Conservation (phyloP, 1,140 invertebrate genomes). For the Saccostrea echinata region DNA sequence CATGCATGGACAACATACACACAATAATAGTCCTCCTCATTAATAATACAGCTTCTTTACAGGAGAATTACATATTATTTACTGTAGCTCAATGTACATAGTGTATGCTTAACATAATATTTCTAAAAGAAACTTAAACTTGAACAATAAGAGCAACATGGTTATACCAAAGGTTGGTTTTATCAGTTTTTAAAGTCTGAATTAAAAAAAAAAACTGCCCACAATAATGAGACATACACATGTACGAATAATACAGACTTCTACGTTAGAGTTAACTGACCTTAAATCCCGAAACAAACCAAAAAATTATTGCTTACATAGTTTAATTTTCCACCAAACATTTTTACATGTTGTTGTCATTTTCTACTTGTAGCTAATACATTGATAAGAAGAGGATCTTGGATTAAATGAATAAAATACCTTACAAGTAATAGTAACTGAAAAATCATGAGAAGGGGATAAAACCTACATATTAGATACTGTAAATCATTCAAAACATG, state of each 20-base stretch:
- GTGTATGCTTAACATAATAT: not conserved
- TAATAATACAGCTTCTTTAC: not conserved
- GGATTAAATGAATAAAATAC: too few relatives aligned
- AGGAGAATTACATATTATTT: not conserved
- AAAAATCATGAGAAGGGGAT: too few relatives aligned
- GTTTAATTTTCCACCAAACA: too few relatives aligned
- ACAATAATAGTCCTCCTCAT: conserved; percentile 14
- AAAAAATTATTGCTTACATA: too few relatives aligned
- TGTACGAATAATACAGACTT: too few relatives aligned
- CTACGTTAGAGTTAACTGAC: too few relatives aligned
- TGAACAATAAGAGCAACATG: not conserved
- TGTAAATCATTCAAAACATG: not conserved
- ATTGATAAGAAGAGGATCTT: too few relatives aligned
- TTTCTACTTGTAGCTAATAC: too few relatives aligned
- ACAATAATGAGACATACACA: not conserved
- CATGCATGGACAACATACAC: conserved; percentile 27
- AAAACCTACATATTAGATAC: too few relatives aligned
- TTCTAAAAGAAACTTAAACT: not conserved
- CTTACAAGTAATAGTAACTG: too few relatives aligned
- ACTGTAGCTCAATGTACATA: not conserved
- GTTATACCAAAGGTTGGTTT: not conserved
- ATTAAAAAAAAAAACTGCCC: not conserved
- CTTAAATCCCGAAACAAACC: too few relatives aligned
- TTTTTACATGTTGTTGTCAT: too few relatives aligned
- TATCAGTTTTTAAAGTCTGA: not conserved